These are phyloP conservation scores for Equus przewalskii DNA, from an alignment of 2,113 vertebrate species.

Conservation along the genomic window DNA sequence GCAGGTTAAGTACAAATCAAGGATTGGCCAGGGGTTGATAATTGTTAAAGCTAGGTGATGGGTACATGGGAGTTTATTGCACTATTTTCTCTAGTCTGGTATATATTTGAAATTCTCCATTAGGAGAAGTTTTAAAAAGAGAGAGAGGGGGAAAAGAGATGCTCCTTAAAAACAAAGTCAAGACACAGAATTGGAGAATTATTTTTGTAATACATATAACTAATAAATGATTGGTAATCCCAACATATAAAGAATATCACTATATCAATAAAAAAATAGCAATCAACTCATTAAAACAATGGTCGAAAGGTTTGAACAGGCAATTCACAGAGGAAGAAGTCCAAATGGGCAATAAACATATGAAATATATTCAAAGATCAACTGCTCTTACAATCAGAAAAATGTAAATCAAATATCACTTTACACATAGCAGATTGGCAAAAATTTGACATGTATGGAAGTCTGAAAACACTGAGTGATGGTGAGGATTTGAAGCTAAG, in stretches of 20 bases:
- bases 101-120: slow-evolving; percentile 49
- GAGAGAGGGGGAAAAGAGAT: neutral
- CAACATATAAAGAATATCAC: neutral
- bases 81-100: neutral
- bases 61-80: neutral
- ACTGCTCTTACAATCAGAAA: neutral
- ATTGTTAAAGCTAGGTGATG: slow-evolving; percentile 1
- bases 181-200: neutral
- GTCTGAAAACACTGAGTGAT: slow-evolving; percentile 1
- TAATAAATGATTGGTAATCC: neutral
- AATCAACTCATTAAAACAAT: neutral
- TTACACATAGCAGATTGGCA: neutral
- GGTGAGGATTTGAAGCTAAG: neutral
- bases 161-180: slow-evolving; percentile 38
- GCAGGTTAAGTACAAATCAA: slow-evolving; percentile 22
- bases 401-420: slow-evolving; percentile 16
- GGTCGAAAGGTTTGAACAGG: neutral
- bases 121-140: neutral
- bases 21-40: neutral
- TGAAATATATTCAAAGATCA: slow-evolving; percentile 20
- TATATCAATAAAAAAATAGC: neutral
- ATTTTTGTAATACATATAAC: slow-evolving; percentile 28
- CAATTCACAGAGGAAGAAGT: neutral
- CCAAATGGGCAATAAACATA: neutral
- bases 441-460: neutral